Base-by-base conservation (phyloP, 2,888 invertebrate genomes). In the Aspidiotus destructor region DNA sequence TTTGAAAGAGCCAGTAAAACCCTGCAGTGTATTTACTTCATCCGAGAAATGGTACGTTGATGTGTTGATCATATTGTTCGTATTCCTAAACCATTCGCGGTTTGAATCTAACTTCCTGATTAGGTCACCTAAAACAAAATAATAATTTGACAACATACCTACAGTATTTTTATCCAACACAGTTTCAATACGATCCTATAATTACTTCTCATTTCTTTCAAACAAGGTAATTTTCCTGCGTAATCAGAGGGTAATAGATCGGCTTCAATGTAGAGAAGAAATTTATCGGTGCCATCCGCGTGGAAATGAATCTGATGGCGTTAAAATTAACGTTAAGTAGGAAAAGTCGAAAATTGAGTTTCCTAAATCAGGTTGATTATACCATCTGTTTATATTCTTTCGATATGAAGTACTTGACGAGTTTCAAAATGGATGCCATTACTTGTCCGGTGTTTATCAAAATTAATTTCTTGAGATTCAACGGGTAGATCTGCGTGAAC, bases 401-500 rank as follows among this genome's bases (percentile, higher is more conserved):
- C 5, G 28, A 28, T 28, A 28, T 1, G 28, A 28, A 28, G 28
- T 28, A 40, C 28, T 67, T 67, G 6, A 67, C 1, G 2, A 8
- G 5, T 1, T 13, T 67, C 11, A 67, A n/a, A 15, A 44, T 8
- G 7, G 15, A 42, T 52, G 41, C 52, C 40, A 52, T 28, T 2
- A 60, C 15, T 15, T 7, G 11, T 3, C 67, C 67, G 11, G 57
- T 57, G 28, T 67, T 67, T 9, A 44, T 60, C 41, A 67, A 16
- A 3, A 67, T 60, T 8, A 67, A 16, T 3, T 41, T 15, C 28
- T 52, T 58, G 28, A 67, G 8, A 60, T 40, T 40, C 17, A 67
- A 9, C 3, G 67, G 67, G 60, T 67, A 67, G 15, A 67, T 42
- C 67, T 67, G 17, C 16, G 7, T n/a, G 11, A 10, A 57, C 57